Conservation (phyloP, 2,113 vertebrate species). For the Ageneiosus marmoratus region DNA sequence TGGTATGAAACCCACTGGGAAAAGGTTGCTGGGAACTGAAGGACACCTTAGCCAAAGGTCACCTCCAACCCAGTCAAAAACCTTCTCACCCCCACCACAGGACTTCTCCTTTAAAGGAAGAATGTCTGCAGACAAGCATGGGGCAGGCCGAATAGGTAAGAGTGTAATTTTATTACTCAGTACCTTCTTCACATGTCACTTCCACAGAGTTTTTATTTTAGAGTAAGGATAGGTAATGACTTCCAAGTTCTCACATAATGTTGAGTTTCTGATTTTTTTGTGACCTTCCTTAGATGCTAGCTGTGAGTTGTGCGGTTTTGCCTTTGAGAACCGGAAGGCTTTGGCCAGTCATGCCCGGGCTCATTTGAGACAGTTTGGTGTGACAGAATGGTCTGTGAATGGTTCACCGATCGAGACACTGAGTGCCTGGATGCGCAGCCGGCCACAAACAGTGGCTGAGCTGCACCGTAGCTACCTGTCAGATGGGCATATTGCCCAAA, state of each 20-base stretch:
- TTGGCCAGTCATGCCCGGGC: conserved; percentile 92
- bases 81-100: conserved; percentile 77
- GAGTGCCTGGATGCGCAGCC: conserved; percentile 94
- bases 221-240: background rate
- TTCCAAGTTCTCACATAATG: background rate
- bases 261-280: background rate
- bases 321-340: conserved; percentile 95
- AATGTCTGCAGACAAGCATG: conserved; percentile 79
- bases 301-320: conserved; percentile 93
- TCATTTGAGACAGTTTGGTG: conserved; percentile 93
- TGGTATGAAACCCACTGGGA: conserved; percentile 72
- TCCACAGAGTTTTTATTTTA: background rate
- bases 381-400: conserved; percentile 96
- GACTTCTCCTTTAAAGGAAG: conserved; percentile 87
- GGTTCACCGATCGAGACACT: conserved; percentile 97
- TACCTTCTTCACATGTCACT: background rate
- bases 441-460: conserved; percentile 87
- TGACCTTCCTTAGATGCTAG: conserved; percentile 77
- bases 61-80: conserved; percentile 61
- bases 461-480: conserved; percentile 92
- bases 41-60: conserved; percentile 59
- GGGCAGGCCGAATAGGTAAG: conserved; percentile 79
- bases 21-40: conserved; percentile 77
- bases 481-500: conserved; percentile 80
- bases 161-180: conserved; percentile 30